Conservation (phyloP, 2,888 invertebrate species). For the Lasioglossum figueresi region DNA sequence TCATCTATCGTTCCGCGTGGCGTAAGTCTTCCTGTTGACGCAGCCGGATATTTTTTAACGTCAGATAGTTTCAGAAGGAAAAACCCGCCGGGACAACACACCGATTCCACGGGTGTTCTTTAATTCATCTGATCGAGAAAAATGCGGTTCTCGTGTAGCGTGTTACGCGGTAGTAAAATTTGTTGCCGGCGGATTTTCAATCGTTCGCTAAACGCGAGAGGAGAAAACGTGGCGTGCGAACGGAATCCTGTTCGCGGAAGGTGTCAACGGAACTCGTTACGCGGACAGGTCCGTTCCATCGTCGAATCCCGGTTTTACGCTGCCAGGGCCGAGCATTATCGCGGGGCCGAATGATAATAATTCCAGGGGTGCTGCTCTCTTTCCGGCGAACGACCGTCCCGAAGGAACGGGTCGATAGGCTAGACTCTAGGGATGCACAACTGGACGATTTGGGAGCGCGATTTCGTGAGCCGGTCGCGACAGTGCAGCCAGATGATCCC, state of each 20-base stretch:
- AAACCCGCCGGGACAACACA: slow-evolving; percentile 7
- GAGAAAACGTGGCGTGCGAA: slow-evolving; percentile 62
- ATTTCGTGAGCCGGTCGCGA: no score
- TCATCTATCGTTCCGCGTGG: slow-evolving; percentile 26
- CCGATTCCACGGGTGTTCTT: background rate
- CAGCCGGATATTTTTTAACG: slow-evolving; percentile 40
- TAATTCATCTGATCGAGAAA: slow-evolving; percentile 20
- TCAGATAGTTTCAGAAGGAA: slow-evolving; percentile 33
- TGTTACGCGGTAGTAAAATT: slow-evolving; percentile 35
- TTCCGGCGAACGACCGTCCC: slow-evolving; percentile 11
- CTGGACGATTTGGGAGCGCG: no score
- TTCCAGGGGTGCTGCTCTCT: slow-evolving; percentile 16
- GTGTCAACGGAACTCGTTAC: slow-evolving; percentile 53
- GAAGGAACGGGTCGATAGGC: slow-evolving; percentile 33
- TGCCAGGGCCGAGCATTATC: slow-evolving; percentile 16
- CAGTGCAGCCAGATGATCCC: no score
- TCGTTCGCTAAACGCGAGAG: slow-evolving; percentile 40
- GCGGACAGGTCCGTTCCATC: slow-evolving; percentile 1
- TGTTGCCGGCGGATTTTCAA: slow-evolving; percentile 36
- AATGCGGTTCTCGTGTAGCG: background rate
- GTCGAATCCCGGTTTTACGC: slow-evolving; percentile 17
- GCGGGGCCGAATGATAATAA: slow-evolving; percentile 1
- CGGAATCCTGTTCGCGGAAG: slow-evolving; percentile 55
- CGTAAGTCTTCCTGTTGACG: slow-evolving; percentile 41
- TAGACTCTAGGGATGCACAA: background rate